Evolutionary conservation across 2,797 vertebrate species (phyloP).

Genomic region (Apogon talboti): DNA sequence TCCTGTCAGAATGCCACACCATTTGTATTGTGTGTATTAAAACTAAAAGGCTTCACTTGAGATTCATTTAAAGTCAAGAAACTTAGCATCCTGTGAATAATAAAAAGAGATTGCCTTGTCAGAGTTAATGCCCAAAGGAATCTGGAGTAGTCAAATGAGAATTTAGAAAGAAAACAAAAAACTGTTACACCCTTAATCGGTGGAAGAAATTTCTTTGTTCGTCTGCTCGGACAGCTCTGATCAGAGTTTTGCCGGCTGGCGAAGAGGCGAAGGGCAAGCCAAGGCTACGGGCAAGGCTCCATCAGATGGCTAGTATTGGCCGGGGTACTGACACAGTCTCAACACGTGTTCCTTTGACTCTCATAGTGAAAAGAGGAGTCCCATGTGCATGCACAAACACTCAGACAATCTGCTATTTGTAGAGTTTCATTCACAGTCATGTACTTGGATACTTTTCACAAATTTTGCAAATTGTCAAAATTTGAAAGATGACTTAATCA

Average conservation of each 20-base stretch:
- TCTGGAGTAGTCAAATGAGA: constrained; percentile 46
- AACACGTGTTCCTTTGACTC: constrained; percentile 47
- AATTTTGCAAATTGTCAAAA: background rate
- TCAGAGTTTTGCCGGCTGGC: constrained; percentile 50
- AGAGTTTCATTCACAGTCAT: background rate
- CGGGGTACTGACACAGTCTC: constrained; percentile 37
- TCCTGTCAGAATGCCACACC: constrained; percentile 39
- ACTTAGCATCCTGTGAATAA: constrained; percentile 41
- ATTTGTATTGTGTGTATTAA: constrained; percentile 26
- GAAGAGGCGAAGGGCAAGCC: constrained; percentile 51
- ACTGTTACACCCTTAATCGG: constrained; percentile 36
- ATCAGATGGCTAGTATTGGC: constrained; percentile 55
- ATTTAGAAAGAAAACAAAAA: constrained; percentile 42
- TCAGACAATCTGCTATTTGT: background rate
- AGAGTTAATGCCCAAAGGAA: constrained; percentile 44
- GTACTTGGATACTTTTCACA: constrained; percentile 11
- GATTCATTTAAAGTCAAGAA: constrained; percentile 44
- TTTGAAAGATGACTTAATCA: background rate
- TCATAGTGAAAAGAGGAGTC: constrained; percentile 1
- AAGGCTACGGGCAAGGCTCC: constrained; percentile 50
- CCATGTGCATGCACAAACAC: constrained; percentile 6
- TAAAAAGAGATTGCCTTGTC: constrained; percentile 51
- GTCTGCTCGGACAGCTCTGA: constrained; percentile 49
- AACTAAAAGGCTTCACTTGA: constrained; percentile 43
- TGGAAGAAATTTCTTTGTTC: constrained; percentile 61